Evolutionary conservation across 2,888 invertebrate species (phyloP), one percentile per base, ranked within the genome.

Genomic region (Eupithecia insigniata): DNA sequence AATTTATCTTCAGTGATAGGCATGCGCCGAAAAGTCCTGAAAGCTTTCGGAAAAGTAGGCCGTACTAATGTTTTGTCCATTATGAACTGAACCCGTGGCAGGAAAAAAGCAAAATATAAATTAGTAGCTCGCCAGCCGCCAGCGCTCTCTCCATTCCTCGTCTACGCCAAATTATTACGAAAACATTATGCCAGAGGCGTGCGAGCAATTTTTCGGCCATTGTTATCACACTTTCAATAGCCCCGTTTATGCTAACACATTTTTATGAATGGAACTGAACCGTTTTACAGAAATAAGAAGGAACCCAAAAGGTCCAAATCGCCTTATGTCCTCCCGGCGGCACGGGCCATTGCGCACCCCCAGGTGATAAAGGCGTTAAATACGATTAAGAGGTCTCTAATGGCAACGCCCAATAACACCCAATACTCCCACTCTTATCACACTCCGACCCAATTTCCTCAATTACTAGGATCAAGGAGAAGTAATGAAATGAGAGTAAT

Each of bases 401-500:
- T 89, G 90, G 86, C 83, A 83, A 86, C 87, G 82, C 85, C 88
- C 87, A 88, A 88, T 89, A 90, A 87, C 87, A 86, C 87, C 89
- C 88, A 83, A 88, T 89, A 88, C 87, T 85, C 86, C 79, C 73
- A 84, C 84, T 87, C 88, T 90, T 90, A 92, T 91, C 90, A 89
- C 88, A 87, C 89, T 90, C 88, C 89, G 89, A 87, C 90, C 92
- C 90, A 91, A 92, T 93, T 93, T 91, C 88, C 91, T 89, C 92
- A 93, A 92, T 93, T 92, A 92, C 91, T 82, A 86, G 92, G 92
- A 93, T 93, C 92, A 92, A 90, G 89, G 88, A 89, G 90, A 89
- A 90, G 91, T 92, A 93, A 93, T 93, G 93, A 93, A 93, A 93
- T 91, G 92, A 90, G 87, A 92, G 89, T 91, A 92, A 93, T 93